Evolutionary conservation across 2,888 invertebrate species (phyloP).

Genomic region (Hirtodrosophila cameraria): DNA sequence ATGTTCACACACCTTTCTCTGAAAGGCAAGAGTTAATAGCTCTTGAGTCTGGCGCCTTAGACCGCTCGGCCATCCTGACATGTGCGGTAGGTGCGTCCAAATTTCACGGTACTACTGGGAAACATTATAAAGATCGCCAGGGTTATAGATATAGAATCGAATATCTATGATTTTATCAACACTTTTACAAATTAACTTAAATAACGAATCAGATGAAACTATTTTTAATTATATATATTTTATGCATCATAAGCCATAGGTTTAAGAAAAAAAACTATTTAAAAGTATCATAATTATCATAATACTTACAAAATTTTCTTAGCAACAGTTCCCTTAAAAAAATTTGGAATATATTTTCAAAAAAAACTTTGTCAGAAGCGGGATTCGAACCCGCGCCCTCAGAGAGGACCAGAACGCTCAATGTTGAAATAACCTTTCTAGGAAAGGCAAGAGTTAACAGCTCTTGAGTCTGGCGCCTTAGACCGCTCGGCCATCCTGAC

Average conservation of each 20-base stretch:
- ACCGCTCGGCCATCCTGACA: slow-evolving; percentile 83
- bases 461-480: slow-evolving; percentile 82
- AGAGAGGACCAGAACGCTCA: slow-evolving; percentile 71
- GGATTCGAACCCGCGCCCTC: slow-evolving; percentile 75
- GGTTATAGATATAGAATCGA: too few species aligned
- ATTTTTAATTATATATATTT: not conserved
- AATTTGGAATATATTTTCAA: too few species aligned
- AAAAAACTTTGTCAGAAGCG: slow-evolving; percentile 66
- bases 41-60: slow-evolving; percentile 83
- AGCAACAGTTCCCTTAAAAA: too few species aligned
- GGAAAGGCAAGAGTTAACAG: slow-evolving; percentile 58
- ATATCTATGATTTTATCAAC: not conserved
- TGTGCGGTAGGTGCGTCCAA: not conserved
- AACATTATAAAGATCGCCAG: too few species aligned
- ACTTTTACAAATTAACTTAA: not conserved
- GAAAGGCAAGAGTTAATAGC: slow-evolving; percentile 58
- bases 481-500: slow-evolving; percentile 83
- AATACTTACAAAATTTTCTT: too few species aligned
- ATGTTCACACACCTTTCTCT: slow-evolving; percentile 10
- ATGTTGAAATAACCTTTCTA: slow-evolving; percentile 16
- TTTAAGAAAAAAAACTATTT: too few species aligned
- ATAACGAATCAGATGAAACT: too few species aligned
- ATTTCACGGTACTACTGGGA: not conserved
- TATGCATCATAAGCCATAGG: slow-evolving; percentile 13
- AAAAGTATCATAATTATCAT: too few species aligned